These are phyloP conservation scores for Pterocles gutturalis DNA, from an alignment of 2,113 vertebrate species.

Conservation along the genomic window DNA sequence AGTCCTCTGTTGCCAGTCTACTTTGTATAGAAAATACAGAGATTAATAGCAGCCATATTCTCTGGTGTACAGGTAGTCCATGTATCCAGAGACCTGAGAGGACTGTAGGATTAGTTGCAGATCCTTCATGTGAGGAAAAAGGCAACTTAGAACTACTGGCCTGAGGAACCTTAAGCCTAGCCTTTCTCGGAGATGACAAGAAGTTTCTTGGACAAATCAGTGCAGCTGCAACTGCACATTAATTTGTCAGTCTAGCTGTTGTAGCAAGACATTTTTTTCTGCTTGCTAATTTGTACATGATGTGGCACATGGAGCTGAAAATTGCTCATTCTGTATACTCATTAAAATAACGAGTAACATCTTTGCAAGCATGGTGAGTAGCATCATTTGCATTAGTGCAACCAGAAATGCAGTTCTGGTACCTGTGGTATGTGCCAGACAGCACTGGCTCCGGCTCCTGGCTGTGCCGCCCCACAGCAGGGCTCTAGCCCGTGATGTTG, in stretches of 20 bases:
- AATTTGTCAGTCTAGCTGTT: background rate
- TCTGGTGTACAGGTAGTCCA: background rate
- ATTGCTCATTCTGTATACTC: background rate
- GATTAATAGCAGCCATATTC: background rate
- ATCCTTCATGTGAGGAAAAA: background rate
- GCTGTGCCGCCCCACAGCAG: background rate
- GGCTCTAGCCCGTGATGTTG: background rate
- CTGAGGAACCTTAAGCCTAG: background rate
- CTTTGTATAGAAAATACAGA: background rate
- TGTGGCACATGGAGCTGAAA: conserved; percentile 36
- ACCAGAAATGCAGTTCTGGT: background rate
- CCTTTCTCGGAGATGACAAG: background rate
- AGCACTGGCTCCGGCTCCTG: background rate
- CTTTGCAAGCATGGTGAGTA: background rate
- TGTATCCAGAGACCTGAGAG: background rate
- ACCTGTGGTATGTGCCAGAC: background rate
- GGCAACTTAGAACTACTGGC: background rate
- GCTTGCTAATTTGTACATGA: background rate
- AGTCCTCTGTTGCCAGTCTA: background rate
- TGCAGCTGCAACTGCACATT: background rate
- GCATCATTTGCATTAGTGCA: background rate
- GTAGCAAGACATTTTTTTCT: background rate
- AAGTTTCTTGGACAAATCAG: background rate
- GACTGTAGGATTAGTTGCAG: background rate
- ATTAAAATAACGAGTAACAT: conserved; percentile 17